Evolutionary conservation across 2,113 vertebrate genomes (phyloP), one percentile per base, ranked within the genome.

Genomic region (Gobio gobio): DNA sequence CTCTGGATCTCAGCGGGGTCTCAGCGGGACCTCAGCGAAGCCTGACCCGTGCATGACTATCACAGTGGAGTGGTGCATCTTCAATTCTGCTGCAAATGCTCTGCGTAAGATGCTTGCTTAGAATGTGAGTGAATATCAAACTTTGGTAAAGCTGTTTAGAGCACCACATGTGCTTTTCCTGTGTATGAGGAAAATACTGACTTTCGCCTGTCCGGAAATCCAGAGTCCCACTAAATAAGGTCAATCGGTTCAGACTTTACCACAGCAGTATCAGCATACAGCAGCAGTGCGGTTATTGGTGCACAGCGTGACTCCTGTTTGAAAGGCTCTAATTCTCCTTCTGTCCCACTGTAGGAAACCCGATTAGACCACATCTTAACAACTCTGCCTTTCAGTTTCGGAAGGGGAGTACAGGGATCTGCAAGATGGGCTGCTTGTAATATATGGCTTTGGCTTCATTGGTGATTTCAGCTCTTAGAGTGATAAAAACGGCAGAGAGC

Each of bases 401-500:
- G 14, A 56, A 61, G 56, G 59, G 56, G 2, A 81, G 47, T 47
- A 45, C 56, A 9, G 14, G 58, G 43, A 49, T 59, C 43, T 40
- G 56, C 33, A 26, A 66, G 61, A 66, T 10, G 22, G 36, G 10
- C 43, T 9, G 10, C 24, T 29, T 70, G 83, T 61, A 77, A 63
- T 77, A 33, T 49, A 36, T 22, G 51, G 26, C 81, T 87, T 58
- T 78, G 54, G 87, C 86, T 90, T 82, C 75, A 75, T 83, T 66
- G 84, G 82, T 86, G 83, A 40, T 83, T 72, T 87, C 54, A 72
- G 87, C 63, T 79, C 66, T 68, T 40, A 40, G 78, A 89, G 79
- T 68, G 86, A 84, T 83, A 90, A 90, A 78, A 87, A 88, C 90
- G 90, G 89, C 86, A 83, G 83, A 87, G 90, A 83, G 87, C 90